phyloP scores from a whole-genome alignment of 2,113 vertebrate genomes.

The Tenebrosternarchus preto region DNA sequence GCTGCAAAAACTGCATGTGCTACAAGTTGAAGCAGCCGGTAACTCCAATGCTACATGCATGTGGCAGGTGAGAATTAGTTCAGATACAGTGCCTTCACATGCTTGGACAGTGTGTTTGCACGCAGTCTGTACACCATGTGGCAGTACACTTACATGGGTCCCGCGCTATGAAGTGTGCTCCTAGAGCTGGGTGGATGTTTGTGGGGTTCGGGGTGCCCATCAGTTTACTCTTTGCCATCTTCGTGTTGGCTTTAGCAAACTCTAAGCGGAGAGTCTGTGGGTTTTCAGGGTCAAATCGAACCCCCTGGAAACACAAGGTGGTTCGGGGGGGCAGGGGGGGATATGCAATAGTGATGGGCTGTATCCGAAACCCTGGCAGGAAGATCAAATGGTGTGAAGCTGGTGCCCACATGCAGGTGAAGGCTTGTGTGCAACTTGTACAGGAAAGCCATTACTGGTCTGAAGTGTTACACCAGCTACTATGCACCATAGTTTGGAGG shows the following conservation, averaged over 20 bases:
- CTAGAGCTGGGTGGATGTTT: slow-evolving; percentile 95
- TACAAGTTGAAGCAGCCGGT: slow-evolving; percentile 38
- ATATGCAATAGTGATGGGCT: slow-evolving; percentile 70
- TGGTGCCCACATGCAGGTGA: slow-evolving; percentile 81
- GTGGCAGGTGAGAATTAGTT: slow-evolving; percentile 75
- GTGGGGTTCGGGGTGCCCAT: slow-evolving; percentile 97
- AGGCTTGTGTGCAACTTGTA: slow-evolving; percentile 55
- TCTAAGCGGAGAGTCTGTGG: slow-evolving; percentile 98
- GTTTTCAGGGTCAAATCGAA: slow-evolving; percentile 98
- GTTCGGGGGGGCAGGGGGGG: slow-evolving; percentile 40
- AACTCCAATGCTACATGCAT: slow-evolving; percentile 69
- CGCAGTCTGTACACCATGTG: slow-evolving; percentile 68
- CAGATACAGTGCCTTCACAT: slow-evolving; percentile 14
- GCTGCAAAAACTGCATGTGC: slow-evolving; percentile 51
- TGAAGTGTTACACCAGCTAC: slow-evolving; percentile 2
- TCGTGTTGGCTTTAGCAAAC: slow-evolving; percentile 99
- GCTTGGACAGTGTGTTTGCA: slow-evolving; percentile 21
- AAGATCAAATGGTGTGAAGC: slow-evolving; percentile 72
- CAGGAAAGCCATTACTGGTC: slow-evolving; percentile 32
- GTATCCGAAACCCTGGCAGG: slow-evolving; percentile 63
- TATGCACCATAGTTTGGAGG: slow-evolving; percentile 12
- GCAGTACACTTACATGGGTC: slow-evolving; percentile 95
- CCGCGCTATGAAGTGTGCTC: slow-evolving; percentile 97
- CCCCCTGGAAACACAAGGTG: slow-evolving; percentile 82
- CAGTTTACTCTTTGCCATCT: slow-evolving; percentile 99